phyloP scores from a whole-genome alignment of 2,888 invertebrate genomes.

The Abrostola triplasia region DNA sequence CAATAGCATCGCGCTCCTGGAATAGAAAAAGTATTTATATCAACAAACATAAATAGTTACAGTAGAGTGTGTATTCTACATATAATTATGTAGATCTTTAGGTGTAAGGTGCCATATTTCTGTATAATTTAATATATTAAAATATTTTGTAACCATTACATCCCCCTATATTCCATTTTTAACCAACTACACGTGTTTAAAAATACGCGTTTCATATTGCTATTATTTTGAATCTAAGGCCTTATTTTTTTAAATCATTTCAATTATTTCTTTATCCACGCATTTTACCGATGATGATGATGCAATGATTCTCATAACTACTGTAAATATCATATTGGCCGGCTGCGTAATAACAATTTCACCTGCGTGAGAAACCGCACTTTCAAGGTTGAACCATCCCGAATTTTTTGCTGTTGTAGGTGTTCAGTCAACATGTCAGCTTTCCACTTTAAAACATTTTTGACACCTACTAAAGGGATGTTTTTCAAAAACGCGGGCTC shows the following conservation, averaged over 20 bases:
- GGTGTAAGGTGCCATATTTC: no score
- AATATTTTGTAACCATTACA: no score
- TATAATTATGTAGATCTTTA: no score
- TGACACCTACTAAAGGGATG: not conserved
- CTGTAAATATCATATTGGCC: slow-evolving; percentile 4
- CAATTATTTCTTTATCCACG: not conserved
- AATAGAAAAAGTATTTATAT: slow-evolving; percentile 49
- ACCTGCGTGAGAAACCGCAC: not conserved
- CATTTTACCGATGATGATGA: not conserved
- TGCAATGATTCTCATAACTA: slow-evolving; percentile 4
- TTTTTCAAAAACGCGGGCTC: no score
- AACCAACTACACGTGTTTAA: no score
- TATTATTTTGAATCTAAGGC: no score
- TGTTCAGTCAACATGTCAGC: not conserved
- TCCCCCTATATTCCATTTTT: no score
- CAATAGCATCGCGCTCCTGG: slow-evolving; percentile 89
- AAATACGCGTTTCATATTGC: no score
- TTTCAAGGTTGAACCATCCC: slow-evolving; percentile 1
- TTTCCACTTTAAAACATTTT: not conserved
- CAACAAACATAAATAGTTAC: no score
- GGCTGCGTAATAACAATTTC: slow-evolving; percentile 1
- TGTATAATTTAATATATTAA: no score
- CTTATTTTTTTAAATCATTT: no score
- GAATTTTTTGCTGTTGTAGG: not conserved
- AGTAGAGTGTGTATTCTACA: no score